Conservation (phyloP, 2,113 vertebrate species). For the Oryzias woworae region DNA sequence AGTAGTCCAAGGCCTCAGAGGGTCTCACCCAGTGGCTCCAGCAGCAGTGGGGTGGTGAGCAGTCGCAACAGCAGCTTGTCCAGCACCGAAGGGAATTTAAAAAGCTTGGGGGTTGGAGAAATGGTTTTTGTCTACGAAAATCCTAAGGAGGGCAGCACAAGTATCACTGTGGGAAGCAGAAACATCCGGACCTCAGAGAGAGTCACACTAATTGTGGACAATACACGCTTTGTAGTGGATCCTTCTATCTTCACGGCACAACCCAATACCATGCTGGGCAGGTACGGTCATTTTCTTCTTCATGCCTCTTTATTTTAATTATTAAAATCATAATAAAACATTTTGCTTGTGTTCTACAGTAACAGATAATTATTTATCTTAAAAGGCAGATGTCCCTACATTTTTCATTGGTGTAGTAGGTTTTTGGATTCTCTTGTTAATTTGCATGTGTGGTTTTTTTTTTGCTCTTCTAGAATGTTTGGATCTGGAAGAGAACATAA, state of each 20-base stretch:
- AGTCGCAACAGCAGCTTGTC: conserved; percentile 94
- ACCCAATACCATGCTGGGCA: conserved; percentile 98
- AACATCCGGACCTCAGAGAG: conserved; percentile 89
- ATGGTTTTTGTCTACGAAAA: conserved; percentile 98
- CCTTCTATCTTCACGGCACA: conserved; percentile 97
- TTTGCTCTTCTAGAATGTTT: conserved; percentile 87
- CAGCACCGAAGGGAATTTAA: conserved; percentile 90
- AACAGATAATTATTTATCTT: no score
- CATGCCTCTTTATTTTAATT: background rate
- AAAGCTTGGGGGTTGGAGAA: conserved; percentile 82
- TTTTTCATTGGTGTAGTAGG: background rate
- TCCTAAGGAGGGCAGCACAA: conserved; percentile 82
- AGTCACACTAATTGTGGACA: conserved; percentile 96
- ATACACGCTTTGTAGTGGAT: conserved; percentile 98
- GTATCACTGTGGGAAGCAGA: conserved; percentile 69
- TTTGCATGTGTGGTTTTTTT: background rate
- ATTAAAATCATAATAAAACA: background rate
- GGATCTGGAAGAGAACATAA: conserved; percentile 98
- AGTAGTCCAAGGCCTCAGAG: conserved; percentile 94
- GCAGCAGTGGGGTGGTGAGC: conserved; percentile 85
- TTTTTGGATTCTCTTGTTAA: background rate
- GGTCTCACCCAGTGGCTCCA: conserved; percentile 88
- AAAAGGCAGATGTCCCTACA: background rate
- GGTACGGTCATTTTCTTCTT: conserved; percentile 69
- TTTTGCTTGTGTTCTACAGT: background rate